Percentiles rank a stretch among this genome's conserved stretches.
These are phyloP conservation scores for Dinocampus coccinellae DNA, from an alignment of 2,888 invertebrate genomes.

Conservation along the genomic window DNA sequence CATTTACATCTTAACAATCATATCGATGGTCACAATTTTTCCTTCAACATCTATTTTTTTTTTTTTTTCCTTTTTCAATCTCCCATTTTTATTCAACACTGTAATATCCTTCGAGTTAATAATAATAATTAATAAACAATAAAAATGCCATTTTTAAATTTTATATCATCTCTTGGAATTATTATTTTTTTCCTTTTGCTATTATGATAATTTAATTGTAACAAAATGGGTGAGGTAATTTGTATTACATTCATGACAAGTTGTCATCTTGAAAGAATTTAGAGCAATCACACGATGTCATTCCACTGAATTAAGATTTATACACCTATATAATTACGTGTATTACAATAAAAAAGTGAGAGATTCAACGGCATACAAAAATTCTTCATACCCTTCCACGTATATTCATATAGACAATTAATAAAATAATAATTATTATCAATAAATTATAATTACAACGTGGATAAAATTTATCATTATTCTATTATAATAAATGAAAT, in stretches of 20 bases:
- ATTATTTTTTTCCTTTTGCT: neutral
- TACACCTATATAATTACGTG: conserved; percentile 29
- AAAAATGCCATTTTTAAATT: neutral
- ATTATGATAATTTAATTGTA: neutral
- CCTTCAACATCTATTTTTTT: neutral
- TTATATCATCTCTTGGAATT: neutral
- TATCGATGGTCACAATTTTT: neutral
- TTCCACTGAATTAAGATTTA: conserved; percentile 12
- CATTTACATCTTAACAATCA: neutral
- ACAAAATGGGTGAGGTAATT: neutral
- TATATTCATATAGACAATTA: conserved; percentile 4
- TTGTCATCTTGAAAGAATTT: conserved; percentile 21
- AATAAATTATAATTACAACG: neutral
- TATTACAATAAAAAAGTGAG: conserved; percentile 9
- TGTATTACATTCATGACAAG: neutral
- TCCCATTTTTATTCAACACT: no score
- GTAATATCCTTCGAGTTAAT: neutral
- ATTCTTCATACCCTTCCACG: conserved; percentile 15
- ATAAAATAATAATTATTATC: neutral
- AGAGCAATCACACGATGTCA: conserved; percentile 18
- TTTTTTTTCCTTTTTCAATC: neutral
- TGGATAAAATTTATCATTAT: neutral
- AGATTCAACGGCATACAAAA: neutral
- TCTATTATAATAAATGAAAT: neutral
- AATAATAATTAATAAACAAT: neutral